Percentiles rank a stretch among this genome's conserved stretches.
phyloP scores from a whole-genome alignment of 2,797 vertebrate species.

The Peromyscus aztecus region DNA sequence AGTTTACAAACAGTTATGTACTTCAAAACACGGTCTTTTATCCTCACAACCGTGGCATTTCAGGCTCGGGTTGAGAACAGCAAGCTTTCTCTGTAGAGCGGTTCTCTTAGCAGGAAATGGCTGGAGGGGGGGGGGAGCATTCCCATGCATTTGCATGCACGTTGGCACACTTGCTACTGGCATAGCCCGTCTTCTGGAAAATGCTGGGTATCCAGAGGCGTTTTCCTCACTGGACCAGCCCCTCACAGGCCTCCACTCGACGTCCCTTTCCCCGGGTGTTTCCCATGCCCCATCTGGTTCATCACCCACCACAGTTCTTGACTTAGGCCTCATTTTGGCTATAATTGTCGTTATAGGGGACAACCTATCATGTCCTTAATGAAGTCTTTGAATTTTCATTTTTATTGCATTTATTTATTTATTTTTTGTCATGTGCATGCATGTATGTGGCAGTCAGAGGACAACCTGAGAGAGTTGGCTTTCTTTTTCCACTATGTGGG shows the following conservation, averaged over 20 bases:
- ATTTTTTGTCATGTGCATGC: not conserved
- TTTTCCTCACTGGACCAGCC: not conserved
- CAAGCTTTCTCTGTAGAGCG: not conserved
- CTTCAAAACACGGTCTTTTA: not conserved
- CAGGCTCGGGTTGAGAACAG: not conserved
- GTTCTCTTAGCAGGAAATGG: not conserved
- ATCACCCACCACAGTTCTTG: constrained; percentile 6
- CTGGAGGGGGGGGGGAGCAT: not conserved
- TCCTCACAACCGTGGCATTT: not conserved
- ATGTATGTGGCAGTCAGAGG: not conserved
- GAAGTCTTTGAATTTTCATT: constrained; percentile 30
- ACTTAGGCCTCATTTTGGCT: constrained; percentile 41
- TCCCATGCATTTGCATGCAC: not conserved
- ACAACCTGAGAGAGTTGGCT: not conserved
- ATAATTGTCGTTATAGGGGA: not conserved
- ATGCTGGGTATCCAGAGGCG: not conserved
- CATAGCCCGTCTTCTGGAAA: not conserved
- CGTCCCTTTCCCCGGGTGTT: constrained; percentile 30
- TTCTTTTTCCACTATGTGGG: not conserved
- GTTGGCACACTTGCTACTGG: not conserved
- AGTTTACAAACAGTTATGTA: not conserved
- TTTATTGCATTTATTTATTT: not conserved
- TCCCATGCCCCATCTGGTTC: constrained; percentile 28
- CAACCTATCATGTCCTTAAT: constrained; percentile 76
- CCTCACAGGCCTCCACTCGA: not conserved